A percentile compares a stretch with the other conserved stretches of the same genome.
These are phyloP conservation scores for Marronus borbonicus DNA, from an alignment of 2,888 invertebrate species.

Conservation along the genomic window DNA sequence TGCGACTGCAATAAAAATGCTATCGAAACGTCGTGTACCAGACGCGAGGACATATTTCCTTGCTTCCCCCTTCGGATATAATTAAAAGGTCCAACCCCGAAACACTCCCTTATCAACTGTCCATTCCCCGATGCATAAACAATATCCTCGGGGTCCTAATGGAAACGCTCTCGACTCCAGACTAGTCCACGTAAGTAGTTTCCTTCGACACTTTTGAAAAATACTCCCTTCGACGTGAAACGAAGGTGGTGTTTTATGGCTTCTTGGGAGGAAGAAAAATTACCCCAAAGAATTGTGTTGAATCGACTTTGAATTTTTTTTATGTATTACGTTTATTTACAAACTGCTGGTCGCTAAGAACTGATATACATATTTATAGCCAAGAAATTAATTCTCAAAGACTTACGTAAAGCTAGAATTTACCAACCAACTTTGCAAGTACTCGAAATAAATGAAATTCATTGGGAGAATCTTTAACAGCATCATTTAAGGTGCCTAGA, in stretches of 20 bases:
- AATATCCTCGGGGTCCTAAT: constrained; percentile 55
- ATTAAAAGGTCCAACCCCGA: constrained; percentile 65
- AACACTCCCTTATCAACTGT: constrained; percentile 60
- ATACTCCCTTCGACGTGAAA: constrained; percentile 14
- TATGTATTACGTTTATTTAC: neutral
- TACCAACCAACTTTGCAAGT: too few species aligned
- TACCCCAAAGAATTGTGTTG: neutral
- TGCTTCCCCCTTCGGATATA: constrained; percentile 57
- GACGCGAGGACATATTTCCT: constrained; percentile 56
- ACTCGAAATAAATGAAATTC: too few species aligned
- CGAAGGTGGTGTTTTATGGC: neutral
- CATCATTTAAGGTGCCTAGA: too few species aligned
- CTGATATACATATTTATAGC: too few species aligned
- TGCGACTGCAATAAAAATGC: constrained; percentile 44
- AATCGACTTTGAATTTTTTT: neutral
- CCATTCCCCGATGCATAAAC: constrained; percentile 63
- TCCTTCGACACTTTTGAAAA: constrained; percentile 43
- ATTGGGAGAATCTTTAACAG: too few species aligned
- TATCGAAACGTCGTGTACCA: constrained; percentile 51
- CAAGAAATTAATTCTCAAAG: too few species aligned
- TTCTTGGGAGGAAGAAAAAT: constrained; percentile 2
- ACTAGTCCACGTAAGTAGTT: too few species aligned
- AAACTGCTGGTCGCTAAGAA: too few species aligned
- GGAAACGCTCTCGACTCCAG: constrained; percentile 34
- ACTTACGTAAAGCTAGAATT: too few species aligned